Evolutionary conservation across 2,888 invertebrate species (phyloP).

Genomic region (Oscheius sp.): DNA sequence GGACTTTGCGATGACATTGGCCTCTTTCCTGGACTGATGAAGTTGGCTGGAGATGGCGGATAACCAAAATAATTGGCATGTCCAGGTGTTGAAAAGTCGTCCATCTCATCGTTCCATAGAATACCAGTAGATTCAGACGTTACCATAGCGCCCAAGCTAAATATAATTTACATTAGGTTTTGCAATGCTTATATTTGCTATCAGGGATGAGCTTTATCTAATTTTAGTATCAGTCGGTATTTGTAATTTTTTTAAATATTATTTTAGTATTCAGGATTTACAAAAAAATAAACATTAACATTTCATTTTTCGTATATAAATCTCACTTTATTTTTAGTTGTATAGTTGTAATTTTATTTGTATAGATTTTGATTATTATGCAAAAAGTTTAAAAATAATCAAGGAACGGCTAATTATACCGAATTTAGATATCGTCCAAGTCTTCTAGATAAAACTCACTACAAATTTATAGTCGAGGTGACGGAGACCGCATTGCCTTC

Average conservation of each 20-base stretch:
- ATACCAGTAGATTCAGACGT: slow-evolving; percentile 84
- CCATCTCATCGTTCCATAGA: slow-evolving; percentile 90
- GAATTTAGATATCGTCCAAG: too few species aligned
- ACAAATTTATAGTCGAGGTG: slow-evolving; percentile 87
- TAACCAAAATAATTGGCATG: slow-evolving; percentile 71
- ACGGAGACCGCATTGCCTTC: slow-evolving; percentile 91
- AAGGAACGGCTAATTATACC: not conserved
- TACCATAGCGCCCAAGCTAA: slow-evolving; percentile 84
- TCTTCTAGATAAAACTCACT: slow-evolving; percentile 80
- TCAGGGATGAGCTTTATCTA: too few species aligned
- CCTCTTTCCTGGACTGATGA: slow-evolving; percentile 80
- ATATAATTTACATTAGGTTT: slow-evolving; percentile 49
- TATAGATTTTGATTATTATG: too few species aligned
- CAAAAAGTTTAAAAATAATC: too few species aligned
- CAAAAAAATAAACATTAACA: too few species aligned
- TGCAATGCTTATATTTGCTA: too few species aligned
- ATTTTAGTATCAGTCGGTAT: too few species aligned
- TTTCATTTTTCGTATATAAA: not conserved
- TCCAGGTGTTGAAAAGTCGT: slow-evolving; percentile 83
- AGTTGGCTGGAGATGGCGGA: slow-evolving; percentile 83
- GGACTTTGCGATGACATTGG: slow-evolving; percentile 92
- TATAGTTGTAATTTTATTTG: too few species aligned
- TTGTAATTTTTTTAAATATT: too few species aligned
- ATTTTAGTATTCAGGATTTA: too few species aligned
- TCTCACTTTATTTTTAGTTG: too few species aligned